Evolutionary conservation across 2,888 invertebrate genomes (phyloP).

Genomic region (Dryocosmus kuriphilus): DNA sequence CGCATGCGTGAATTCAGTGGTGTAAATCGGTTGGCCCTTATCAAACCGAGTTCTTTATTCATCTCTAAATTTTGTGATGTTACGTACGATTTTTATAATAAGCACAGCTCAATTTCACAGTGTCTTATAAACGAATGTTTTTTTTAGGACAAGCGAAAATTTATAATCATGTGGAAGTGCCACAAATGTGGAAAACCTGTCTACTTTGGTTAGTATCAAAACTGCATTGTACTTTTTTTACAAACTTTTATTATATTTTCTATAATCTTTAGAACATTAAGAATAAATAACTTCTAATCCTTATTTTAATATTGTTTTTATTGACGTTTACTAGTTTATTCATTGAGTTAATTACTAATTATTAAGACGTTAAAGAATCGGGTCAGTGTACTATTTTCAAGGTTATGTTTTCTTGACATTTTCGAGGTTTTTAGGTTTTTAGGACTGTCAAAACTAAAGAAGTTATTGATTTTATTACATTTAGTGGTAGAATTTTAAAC

Average conservation of each 20-base stretch:
- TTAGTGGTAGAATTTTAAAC: background rate
- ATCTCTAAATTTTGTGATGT: background rate
- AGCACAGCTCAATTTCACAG: background rate
- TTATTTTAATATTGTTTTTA: background rate
- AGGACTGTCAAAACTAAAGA: background rate
- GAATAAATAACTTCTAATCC: background rate
- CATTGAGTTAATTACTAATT: background rate
- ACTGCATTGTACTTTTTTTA: slow-evolving; percentile 25
- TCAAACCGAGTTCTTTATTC: background rate
- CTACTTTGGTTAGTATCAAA: slow-evolving; percentile 82
- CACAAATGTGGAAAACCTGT: slow-evolving; percentile 90
- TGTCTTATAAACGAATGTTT: slow-evolving; percentile 28
- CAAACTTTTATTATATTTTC: background rate
- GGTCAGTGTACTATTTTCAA: slow-evolving; percentile 60
- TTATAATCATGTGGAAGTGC: slow-evolving; percentile 86
- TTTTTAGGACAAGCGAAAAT: slow-evolving; percentile 4
- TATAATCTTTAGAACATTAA: background rate
- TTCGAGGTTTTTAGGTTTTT: background rate
- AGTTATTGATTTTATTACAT: background rate
- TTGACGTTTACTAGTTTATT: background rate
- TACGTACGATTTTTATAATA: background rate
- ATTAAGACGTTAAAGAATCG: slow-evolving; percentile 2
- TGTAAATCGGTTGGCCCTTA: background rate
- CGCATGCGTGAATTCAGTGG: background rate
- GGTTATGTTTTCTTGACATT: slow-evolving; percentile 52